These are phyloP conservation scores for Pogonocherus hispidulus DNA, from an alignment of 2,888 invertebrate genomes.

Conservation along the genomic window DNA sequence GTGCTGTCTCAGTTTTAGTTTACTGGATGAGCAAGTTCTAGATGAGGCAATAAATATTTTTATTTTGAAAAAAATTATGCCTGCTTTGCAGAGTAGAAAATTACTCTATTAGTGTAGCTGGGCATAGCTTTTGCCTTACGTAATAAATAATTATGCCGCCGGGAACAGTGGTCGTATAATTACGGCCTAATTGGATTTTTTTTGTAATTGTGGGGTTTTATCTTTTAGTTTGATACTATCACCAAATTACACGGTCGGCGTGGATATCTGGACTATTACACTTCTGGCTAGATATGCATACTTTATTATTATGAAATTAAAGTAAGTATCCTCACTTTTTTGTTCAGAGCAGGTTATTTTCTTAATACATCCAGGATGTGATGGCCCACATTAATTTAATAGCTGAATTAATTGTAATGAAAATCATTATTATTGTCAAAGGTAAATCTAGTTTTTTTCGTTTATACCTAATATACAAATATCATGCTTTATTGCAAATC, in stretches of 20 bases:
- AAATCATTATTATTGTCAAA: too few relatives aligned
- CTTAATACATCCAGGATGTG: neutral
- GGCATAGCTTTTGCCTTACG: conserved; percentile 14
- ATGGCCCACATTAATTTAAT: neutral
- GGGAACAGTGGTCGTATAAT: conserved; percentile 20
- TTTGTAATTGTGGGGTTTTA: conserved; percentile 17
- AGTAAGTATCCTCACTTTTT: neutral
- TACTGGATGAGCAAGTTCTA: conserved; percentile 4
- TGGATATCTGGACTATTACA: conserved; percentile 20
- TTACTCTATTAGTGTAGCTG: conserved; percentile 27
- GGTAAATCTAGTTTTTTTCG: too few relatives aligned
- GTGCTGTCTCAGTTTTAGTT: neutral
- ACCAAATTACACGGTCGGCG: conserved; percentile 25
- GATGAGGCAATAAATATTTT: conserved; percentile 15
- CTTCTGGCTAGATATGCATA: conserved; percentile 14
- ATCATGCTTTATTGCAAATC: too few relatives aligned
- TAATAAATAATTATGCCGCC: conserved; percentile 24
- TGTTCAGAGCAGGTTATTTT: neutral
- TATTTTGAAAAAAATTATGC: conserved; percentile 9
- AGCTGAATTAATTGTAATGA: neutral
- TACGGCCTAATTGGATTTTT: neutral
- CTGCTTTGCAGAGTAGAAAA: conserved; percentile 14
- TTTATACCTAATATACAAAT: too few relatives aligned
- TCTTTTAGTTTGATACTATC: conserved; percentile 23
- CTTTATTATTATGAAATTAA: conserved; percentile 1